Base-by-base conservation (phyloP, 1,140 invertebrate species). In the Trypoxylus dichotomus region DNA sequence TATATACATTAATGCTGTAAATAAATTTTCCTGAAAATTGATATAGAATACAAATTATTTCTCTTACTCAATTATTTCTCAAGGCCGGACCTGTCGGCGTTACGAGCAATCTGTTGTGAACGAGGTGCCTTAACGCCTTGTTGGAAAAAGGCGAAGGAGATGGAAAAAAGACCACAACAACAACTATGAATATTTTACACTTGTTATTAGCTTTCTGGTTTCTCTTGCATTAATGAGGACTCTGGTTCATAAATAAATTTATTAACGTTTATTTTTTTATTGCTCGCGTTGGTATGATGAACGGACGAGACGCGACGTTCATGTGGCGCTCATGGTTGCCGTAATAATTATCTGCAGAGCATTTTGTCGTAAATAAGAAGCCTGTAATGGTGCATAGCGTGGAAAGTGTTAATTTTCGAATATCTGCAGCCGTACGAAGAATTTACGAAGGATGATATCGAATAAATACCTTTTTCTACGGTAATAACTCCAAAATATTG, bases 161-260 rank as follows among this genome's bases (percentile, higher is more conserved):
- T 63, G 60, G 60, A 19, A 63, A 71, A 77, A 54, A 47, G 75
- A 76, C 37, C 74, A 47, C 76, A 76, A 72, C 76, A 77, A 42
- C 72, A 54, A 79, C 76, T 79, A 63, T 74, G 75, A 79, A 76
- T 76, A 79, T 77, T 79, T 79, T 79, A 77, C 78, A 79, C 78
- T 79, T 75, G 78, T 76, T 78, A 78, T 78, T 72, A 72, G 27
- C 71, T 73, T 73, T 73, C 71, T 73, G 71, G 71, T 63, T 63
- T 42, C 71, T 73, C 71, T 73, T 42, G 71, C 29, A 73, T 37
- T 73, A 73, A 73, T 37, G 27, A 42, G 37, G 71, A 15, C 27
- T 37, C 71, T 68, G 37, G n/a, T 73, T 73, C 71, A 73, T 73
- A 73, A 73, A 73, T 73, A 73, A 73, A 73, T 73, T 73, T 73